Conservation (phyloP, 1,140 invertebrate species). For the Magallana gigas region DNA sequence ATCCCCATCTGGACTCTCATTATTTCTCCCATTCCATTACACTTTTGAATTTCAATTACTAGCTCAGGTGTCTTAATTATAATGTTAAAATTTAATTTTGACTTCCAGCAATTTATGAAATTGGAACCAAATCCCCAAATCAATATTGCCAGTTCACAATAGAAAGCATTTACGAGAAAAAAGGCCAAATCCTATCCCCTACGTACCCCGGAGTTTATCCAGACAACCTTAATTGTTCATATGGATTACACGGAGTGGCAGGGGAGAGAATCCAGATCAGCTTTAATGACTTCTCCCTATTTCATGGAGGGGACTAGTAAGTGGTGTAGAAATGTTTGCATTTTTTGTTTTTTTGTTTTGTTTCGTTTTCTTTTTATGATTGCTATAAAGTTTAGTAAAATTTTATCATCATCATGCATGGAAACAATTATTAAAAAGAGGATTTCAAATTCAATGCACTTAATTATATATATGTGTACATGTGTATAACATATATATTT, state of each 20-base stretch:
- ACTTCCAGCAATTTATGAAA: constrained; percentile 86
- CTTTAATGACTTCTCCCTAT: constrained; percentile 99
- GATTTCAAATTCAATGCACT: too few species aligned
- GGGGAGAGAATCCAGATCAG: constrained; percentile 96
- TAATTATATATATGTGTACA: too few species aligned
- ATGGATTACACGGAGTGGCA: constrained; percentile 93
- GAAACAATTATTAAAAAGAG: too few species aligned
- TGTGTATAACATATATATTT: too few species aligned
- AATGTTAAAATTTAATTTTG: background rate
- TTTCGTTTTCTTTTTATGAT: too few species aligned
- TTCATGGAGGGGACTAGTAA: constrained; percentile 99
- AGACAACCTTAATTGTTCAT: constrained; percentile 95
- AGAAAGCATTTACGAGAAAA: constrained; percentile 79
- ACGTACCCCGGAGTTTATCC: constrained; percentile 99
- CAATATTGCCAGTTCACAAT: constrained; percentile 80
- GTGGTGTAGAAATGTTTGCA: constrained; percentile 48
- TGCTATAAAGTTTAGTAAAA: too few species aligned
- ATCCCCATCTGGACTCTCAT: too few species aligned
- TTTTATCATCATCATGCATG: too few species aligned
- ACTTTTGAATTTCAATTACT: too few species aligned
- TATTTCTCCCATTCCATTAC: too few species aligned
- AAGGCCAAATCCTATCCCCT: constrained; percentile 94
- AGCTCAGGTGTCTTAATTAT: too few species aligned
- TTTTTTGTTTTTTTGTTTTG: too few species aligned
- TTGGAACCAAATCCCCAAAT: constrained; percentile 88